Evolutionary conservation across 2,113 vertebrate genomes (phyloP).

Genomic region (Pipra filicauda): DNA sequence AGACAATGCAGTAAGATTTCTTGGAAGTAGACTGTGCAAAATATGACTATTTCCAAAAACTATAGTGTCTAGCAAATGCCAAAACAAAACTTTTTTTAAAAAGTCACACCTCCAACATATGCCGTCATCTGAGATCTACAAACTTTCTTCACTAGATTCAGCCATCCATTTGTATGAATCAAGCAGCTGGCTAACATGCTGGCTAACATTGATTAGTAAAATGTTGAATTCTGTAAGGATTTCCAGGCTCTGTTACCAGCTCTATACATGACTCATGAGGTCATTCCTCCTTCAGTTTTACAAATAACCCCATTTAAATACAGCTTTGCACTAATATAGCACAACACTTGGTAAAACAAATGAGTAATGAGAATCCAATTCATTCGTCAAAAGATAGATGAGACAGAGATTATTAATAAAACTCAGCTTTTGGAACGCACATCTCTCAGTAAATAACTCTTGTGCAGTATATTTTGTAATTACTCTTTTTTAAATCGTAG

Average conservation of each 20-base stretch:
- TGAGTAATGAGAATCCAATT: neutral
- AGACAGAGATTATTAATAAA: neutral
- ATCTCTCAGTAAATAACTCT: neutral
- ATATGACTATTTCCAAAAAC: neutral
- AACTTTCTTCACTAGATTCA: neutral
- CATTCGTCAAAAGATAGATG: neutral
- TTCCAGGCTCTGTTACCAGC: neutral
- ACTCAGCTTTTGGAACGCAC: neutral
- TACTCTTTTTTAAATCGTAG: neutral
- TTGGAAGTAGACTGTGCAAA: neutral
- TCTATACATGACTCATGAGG: neutral
- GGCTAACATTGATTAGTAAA: neutral
- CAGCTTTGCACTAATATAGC: neutral
- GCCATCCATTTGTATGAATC: neutral
- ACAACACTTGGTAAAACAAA: neutral
- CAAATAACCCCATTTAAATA: neutral
- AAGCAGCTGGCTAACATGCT: neutral
- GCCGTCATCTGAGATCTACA: neutral
- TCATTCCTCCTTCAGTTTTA: neutral
- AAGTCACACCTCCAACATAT: neutral
- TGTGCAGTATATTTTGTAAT: neutral
- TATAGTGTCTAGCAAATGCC: neutral
- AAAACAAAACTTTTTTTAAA: neutral
- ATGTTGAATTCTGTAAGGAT: neutral
- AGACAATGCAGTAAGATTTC: neutral